phyloP scores from a whole-genome alignment of 2,113 vertebrate genomes.

The Crocuta crocuta region DNA sequence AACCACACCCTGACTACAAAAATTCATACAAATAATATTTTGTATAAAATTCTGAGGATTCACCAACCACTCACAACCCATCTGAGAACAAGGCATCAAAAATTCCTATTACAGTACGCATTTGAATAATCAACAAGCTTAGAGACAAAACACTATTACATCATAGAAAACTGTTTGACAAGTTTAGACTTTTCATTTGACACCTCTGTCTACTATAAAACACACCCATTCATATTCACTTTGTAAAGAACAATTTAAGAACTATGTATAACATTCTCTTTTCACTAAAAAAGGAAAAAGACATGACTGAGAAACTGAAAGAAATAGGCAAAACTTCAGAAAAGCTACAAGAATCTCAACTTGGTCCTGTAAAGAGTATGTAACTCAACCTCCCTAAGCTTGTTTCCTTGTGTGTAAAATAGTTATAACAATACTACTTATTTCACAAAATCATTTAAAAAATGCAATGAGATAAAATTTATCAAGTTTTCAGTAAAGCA shows the following conservation, averaged over 20 bases:
- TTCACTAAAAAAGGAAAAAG: not conserved
- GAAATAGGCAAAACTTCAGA: not conserved
- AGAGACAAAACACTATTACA: not conserved
- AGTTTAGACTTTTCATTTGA: not conserved
- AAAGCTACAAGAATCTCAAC: not conserved
- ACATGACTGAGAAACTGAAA: not conserved
- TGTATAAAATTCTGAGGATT: not conserved
- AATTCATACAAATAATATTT: not conserved
- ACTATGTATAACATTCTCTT: not conserved
- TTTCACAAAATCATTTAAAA: not conserved
- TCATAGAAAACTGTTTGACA: not conserved
- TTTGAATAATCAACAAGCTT: not conserved
- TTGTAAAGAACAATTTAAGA: not conserved
- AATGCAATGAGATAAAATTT: not conserved
- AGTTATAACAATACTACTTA: not conserved
- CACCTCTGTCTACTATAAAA: not conserved
- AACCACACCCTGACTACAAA: not conserved
- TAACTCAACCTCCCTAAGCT: not conserved
- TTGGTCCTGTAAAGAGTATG: not conserved
- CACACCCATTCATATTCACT: not conserved
- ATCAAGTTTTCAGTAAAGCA: not conserved
- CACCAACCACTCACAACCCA: not conserved
- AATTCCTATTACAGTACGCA: not conserved
- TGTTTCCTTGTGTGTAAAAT: not conserved
- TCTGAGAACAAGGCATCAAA: not conserved